phyloP scores from a whole-genome alignment of 1,140 invertebrate species.

The Aethina tumida region DNA sequence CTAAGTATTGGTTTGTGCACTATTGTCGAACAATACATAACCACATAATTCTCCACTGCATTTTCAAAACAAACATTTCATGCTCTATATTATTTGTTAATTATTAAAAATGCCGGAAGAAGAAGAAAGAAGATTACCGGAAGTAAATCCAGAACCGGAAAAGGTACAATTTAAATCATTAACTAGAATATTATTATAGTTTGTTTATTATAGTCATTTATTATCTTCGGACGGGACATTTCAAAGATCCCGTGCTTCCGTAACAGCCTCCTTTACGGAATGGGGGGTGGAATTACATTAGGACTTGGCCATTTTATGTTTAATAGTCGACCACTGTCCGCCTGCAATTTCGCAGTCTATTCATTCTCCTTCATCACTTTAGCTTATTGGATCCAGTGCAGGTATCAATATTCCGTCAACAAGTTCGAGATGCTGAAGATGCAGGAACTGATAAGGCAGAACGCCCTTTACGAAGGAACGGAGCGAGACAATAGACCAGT shows the following conservation, averaged over 20 bases:
- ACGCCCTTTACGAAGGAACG: slow-evolving; percentile 36
- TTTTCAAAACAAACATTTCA: too few species aligned
- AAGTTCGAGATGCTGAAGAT: slow-evolving; percentile 38
- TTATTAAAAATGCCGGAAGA: too few species aligned
- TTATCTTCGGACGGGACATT: slow-evolving; percentile 49
- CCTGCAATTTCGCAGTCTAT: slow-evolving; percentile 42
- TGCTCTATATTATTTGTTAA: too few species aligned
- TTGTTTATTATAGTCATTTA: slow-evolving; percentile 30
- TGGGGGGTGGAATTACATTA: slow-evolving; percentile 42
- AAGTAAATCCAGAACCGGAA: too few species aligned
- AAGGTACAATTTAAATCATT: too few species aligned
- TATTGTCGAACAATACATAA: too few species aligned
- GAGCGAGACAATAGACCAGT: too few species aligned
- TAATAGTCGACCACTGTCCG: slow-evolving; percentile 41
- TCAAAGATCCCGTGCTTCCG: slow-evolving; percentile 54
- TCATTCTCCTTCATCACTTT: slow-evolving; percentile 43
- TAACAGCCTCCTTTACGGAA: slow-evolving; percentile 50
- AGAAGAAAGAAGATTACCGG: too few species aligned
- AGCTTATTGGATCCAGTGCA: slow-evolving; percentile 43
- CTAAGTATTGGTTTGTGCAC: too few species aligned
- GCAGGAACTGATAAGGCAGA: slow-evolving; percentile 32
- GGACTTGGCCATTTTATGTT: slow-evolving; percentile 48
- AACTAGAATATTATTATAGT: too few species aligned
- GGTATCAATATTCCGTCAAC: slow-evolving; percentile 39
- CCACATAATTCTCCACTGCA: too few species aligned